These are phyloP conservation scores for Drosophila chauvacae DNA, from an alignment of 1,140 invertebrate genomes.

Conservation along the genomic window DNA sequence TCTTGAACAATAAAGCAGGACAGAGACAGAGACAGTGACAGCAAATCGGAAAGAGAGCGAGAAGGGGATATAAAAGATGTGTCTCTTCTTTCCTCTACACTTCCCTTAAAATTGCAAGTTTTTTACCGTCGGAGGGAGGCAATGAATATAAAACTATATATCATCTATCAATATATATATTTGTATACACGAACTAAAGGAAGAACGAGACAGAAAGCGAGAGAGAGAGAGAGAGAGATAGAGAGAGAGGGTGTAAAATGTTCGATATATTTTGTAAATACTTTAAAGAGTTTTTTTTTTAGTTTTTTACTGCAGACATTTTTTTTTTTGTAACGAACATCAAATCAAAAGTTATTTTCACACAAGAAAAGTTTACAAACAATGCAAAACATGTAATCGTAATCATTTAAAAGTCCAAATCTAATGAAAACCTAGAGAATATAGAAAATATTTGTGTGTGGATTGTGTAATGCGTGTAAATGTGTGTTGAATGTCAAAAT, in stretches of 20 bases:
- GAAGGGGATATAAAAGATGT: conserved; percentile 1
- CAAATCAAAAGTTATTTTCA: conserved; percentile 63
- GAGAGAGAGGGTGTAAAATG: conserved; percentile 22
- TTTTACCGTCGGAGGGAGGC: conserved; percentile 16
- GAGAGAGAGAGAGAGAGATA: conserved; percentile 8
- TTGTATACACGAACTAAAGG: conserved; percentile 42
- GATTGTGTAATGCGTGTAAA: conserved; percentile 66
- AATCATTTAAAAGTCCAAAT: conserved; percentile 38
- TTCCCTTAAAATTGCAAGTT: conserved; percentile 18
- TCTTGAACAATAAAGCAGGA: conserved; percentile 44
- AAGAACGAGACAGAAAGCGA: neutral
- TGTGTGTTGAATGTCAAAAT: conserved; percentile 69
- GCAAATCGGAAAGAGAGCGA: conserved; percentile 2
- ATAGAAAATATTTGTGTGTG: conserved; percentile 49
- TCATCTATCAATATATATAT: conserved; percentile 40
- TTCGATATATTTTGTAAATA: conserved; percentile 59
- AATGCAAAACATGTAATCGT: conserved; percentile 31
- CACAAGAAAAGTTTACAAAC: conserved; percentile 36
- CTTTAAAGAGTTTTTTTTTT: conserved; percentile 28
- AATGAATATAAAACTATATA: conserved; percentile 49
- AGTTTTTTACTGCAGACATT: conserved; percentile 19
- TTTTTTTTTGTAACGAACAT: conserved; percentile 12
- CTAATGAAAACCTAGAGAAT: conserved; percentile 33
- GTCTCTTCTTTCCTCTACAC: conserved; percentile 9
- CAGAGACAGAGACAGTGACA: conserved; percentile 3